Evolutionary conservation across 2,797 vertebrate genomes (phyloP), one percentile per base, ranked within the genome.

Genomic region (Thunnus albacares): DNA sequence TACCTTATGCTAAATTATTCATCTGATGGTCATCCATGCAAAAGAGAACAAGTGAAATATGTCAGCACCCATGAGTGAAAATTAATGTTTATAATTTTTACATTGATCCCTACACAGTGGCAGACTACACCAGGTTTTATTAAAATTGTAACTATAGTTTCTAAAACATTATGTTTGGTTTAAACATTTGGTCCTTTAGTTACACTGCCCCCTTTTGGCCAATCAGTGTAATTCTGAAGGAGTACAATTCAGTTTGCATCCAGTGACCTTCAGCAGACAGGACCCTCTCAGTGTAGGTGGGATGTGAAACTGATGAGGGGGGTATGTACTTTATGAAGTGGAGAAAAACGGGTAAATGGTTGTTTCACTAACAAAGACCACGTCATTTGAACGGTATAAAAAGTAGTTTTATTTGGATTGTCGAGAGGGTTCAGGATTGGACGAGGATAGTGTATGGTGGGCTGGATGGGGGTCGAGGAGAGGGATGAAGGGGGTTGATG

Each of bases 21-120:
- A 75, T 75, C 22, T 3, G 53, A 63, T 13, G 26, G 35, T 79
- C 74, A 74, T 17, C 30, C 64, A 68, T 69, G 81, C 66, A 63
- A 76, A 79, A 77, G 38, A 55, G 72, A 76, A 57, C 73, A 58
- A 69, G 59, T 51, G n/a, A 79, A 79, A 76, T 30, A 69, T 59
- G 51, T 24, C 55, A 51, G 41, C 9, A 22, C 35, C 14, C 4
- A 9, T 10, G 51, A 74, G 35, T 30, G 49, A 70, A 8, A 58
- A 55, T 70, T 33, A 47, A 28, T 0, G 8, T 41, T 59, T 82
- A 41, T 41, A 15, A 43, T 64, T 30, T 12, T 67, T 24, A 75
- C 18, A 30, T 35, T 58, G 65, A 60, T 45, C 43, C 10, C 33
- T 12, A 5, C 62, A 63, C 30, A 56, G 15, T 6, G 26, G 13